phyloP scores from a whole-genome alignment of 2,113 vertebrate genomes.

The Channa argus region DNA sequence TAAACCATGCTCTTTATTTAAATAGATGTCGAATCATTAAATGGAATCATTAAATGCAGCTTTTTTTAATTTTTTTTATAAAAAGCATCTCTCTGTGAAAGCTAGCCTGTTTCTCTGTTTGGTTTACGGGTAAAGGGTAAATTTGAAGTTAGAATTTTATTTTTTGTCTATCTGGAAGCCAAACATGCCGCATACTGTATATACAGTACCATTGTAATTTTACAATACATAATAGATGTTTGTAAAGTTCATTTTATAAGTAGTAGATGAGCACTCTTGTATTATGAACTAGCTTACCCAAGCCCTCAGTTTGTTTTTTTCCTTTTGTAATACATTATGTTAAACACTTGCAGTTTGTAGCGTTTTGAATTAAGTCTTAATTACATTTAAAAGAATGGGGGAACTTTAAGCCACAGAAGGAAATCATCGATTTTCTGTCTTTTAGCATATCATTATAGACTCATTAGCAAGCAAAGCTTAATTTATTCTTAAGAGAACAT shows the following conservation, averaged over 20 bases:
- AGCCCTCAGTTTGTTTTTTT: neutral
- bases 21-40: too few relatives aligned
- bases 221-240: neutral
- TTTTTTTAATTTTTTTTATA: too few relatives aligned
- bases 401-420: neutral
- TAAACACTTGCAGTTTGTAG: neutral
- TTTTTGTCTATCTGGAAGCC: too few relatives aligned
- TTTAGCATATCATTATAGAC: conserved; percentile 21
- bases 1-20: too few relatives aligned
- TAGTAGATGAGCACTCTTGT: neutral
- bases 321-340: neutral
- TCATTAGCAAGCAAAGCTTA: conserved; percentile 17
- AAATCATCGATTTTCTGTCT: neutral
- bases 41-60: too few relatives aligned
- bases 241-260: neutral
- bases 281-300: neutral
- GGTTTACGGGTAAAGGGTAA: too few relatives aligned
- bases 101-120: too few relatives aligned
- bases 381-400: neutral
- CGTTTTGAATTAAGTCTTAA: neutral
- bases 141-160: too few relatives aligned
- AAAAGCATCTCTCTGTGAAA: too few relatives aligned
- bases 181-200: too few relatives aligned
- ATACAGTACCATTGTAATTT: neutral
- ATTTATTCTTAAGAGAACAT: neutral